Base-by-base conservation (phyloP, 2,888 invertebrate species). In the Leptothorax acervorum region DNA sequence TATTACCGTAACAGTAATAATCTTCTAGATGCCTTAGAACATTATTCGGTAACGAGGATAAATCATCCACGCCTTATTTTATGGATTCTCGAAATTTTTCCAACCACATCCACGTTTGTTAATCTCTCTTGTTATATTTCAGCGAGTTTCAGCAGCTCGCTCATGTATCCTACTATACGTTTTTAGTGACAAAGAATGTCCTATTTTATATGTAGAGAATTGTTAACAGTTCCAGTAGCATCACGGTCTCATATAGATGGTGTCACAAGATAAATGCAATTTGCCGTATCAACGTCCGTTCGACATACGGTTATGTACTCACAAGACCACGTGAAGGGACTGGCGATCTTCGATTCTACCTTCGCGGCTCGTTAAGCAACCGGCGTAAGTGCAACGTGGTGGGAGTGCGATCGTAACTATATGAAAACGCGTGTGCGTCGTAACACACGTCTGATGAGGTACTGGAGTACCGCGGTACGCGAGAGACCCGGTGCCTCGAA, bases 361-460 rank as follows among this genome's bases (percentile, higher is more conserved):
- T 75, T 82, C 75, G 63, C 75, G 73, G 63, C 31, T 82, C 65
- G 75, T 75, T 82, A 55, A 73, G 45, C 42, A 63, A 75, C 82
- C 73, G 63, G 82, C 75, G 45, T 75, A 55, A 35, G 12, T 23
- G 62, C 74, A 28, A 12, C 79, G 84, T 71, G 84, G 73, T 83
- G 86, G 87, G 84, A 88, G 85, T 51, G 63, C 83, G 78, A 85
- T 85, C 51, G 85, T 82, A 68, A 85, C 86, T 86, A 86, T 84
- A 74, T 89, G 89, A 55, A 89, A 88, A 86, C 86, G 86, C 89
- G 86, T 90, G 92, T 92, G 93, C 92, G 93, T 88, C 93, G 91
- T 92, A 92, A 93, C 88, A 92, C 93, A 91, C 94, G 94, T 93
- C 94, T 92, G 92, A 90, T 92, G 93, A 92, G 92, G 89, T 92